Conservation (phyloP, 1,140 invertebrate species). For the Potamilus streckersoni region DNA sequence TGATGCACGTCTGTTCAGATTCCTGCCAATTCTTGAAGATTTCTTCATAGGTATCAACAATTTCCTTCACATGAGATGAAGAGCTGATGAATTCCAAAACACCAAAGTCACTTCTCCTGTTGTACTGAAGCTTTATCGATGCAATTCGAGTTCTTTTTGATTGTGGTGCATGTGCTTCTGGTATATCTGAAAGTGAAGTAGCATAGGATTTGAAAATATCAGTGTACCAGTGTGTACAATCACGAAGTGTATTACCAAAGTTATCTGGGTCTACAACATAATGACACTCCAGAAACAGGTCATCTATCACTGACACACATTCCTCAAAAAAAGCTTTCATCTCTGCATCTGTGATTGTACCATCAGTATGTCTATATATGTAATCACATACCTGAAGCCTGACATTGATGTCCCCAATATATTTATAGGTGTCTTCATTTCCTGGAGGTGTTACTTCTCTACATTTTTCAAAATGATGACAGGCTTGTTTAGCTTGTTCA, state of each 20-base stretch:
- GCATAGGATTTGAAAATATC: constrained; percentile 16
- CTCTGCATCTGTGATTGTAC: neutral
- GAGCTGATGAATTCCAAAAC: constrained; percentile 23
- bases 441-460: constrained; percentile 26
- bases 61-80: constrained; percentile 22
- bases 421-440: constrained; percentile 20
- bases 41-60: constrained; percentile 29
- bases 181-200: constrained; percentile 2
- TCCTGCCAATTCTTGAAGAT: constrained; percentile 21
- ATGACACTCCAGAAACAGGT: constrained; percentile 32
- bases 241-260: constrained; percentile 7
- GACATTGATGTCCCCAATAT: constrained; percentile 31
- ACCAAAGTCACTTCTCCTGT: constrained; percentile 1
- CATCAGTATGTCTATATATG: constrained; percentile 14
- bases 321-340: constrained; percentile 17
- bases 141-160: constrained; percentile 25
- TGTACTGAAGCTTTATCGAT: constrained; percentile 20
- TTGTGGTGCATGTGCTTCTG: constrained; percentile 6
- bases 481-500: constrained; percentile 19
- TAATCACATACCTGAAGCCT: constrained; percentile 32
- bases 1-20: neutral
- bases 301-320: constrained; percentile 17
- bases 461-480: constrained; percentile 32
- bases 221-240: constrained; percentile 17
- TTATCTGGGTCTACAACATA: constrained; percentile 14